Percentiles rank a stretch among this genome's conserved stretches.
phyloP scores from a whole-genome alignment of 2,797 vertebrate species.

The Danio albolineatus region DNA sequence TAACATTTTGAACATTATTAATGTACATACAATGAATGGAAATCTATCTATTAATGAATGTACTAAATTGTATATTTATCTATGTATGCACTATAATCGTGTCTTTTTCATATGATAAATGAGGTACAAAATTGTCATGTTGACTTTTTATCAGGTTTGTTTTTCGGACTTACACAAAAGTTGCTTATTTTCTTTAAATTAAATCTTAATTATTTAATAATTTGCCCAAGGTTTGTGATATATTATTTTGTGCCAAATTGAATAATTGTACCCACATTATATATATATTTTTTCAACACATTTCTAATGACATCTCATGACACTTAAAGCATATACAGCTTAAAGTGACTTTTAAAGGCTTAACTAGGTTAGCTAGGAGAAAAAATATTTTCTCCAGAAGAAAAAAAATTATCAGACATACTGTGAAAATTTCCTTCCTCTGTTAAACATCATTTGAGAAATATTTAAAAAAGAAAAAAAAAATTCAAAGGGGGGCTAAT shows the following conservation, averaged over 20 bases:
- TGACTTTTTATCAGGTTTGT: background rate
- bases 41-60: constrained; percentile 62
- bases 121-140: constrained; percentile 17
- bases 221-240: background rate
- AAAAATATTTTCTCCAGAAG: no score
- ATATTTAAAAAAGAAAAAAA: no score
- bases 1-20: constrained; percentile 29
- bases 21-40: constrained; percentile 43
- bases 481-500: no score
- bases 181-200: background rate
- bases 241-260: background rate
- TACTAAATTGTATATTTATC: constrained; percentile 69
- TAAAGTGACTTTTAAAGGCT: no score
- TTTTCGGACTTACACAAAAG: background rate
- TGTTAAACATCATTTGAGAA: no score
- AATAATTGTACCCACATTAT: background rate
- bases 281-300: no score
- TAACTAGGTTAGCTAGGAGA: no score
- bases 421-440: no score
- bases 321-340: no score
- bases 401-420: no score
- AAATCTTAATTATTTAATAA: no score
- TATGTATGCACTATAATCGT: constrained; percentile 61
- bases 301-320: no score
- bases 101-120: constrained; percentile 60